Percentiles rank a stretch among this genome's conserved stretches.
Conservation (phyloP, 2,113 vertebrate genomes). For the Ammodytes dubius region DNA sequence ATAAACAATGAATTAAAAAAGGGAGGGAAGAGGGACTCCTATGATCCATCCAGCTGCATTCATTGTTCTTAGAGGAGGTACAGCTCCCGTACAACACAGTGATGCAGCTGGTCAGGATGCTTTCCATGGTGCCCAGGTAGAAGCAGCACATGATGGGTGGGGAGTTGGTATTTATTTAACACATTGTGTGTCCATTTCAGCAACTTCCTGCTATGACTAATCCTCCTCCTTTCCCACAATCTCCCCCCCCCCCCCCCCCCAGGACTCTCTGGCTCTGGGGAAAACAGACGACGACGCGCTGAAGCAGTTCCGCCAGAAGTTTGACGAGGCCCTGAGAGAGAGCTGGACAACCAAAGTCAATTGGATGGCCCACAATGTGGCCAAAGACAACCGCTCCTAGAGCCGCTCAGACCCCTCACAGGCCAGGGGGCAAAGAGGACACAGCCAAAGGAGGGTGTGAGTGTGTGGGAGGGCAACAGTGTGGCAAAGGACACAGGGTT, state of each 20-base stretch:
- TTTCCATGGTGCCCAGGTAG: too few species aligned
- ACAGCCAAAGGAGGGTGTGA: slow-evolving; percentile 32
- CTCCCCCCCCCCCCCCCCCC: neutral
- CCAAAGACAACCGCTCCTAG: slow-evolving; percentile 97
- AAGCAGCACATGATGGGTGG: too few species aligned
- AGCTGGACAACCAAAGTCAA: slow-evolving; percentile 99
- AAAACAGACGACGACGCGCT: slow-evolving; percentile 97
- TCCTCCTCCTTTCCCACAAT: neutral
- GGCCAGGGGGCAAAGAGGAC: slow-evolving; percentile 48
- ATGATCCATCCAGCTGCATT: too few species aligned
- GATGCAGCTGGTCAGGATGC: too few species aligned
- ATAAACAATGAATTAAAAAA: too few species aligned
- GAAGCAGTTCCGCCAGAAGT: slow-evolving; percentile 98
- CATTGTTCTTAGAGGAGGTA: too few species aligned
- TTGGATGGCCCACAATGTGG: slow-evolving; percentile 99
- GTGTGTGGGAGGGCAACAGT: slow-evolving; percentile 17
- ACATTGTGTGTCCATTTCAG: neutral
- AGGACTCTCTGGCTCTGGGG: slow-evolving; percentile 96
- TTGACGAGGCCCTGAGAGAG: slow-evolving; percentile 97
- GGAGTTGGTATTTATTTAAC: neutral
- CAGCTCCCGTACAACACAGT: too few species aligned
- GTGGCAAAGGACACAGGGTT: slow-evolving; percentile 33
- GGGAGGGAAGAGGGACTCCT: too few species aligned
- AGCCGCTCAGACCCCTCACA: slow-evolving; percentile 18
- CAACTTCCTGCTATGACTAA: neutral